phyloP scores from a whole-genome alignment of 2,113 vertebrate genomes.

The Microcebus murinus region DNA sequence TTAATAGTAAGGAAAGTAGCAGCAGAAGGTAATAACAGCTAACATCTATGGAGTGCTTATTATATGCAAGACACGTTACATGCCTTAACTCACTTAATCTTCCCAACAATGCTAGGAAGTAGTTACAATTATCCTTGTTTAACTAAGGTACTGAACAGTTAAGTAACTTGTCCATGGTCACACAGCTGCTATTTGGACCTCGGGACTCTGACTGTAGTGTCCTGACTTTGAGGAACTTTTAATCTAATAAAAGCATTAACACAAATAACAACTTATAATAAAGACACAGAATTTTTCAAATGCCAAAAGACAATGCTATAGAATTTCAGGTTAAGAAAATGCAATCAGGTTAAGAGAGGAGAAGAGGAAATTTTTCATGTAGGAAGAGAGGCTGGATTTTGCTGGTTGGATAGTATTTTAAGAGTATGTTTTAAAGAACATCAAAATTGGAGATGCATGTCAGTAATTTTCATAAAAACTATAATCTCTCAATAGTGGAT shows the following conservation, averaged over 20 bases:
- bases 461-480: conserved; percentile 15
- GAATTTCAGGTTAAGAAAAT: conserved; percentile 5
- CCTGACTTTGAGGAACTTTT: conserved; percentile 29
- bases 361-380: not conserved
- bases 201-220: not conserved
- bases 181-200: not conserved
- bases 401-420: not conserved
- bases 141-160: not conserved
- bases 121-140: conserved; percentile 33
- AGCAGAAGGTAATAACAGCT: not conserved
- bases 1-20: not conserved
- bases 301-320: not conserved
- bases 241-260: conserved; percentile 4
- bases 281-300: conserved; percentile 28
- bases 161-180: conserved; percentile 21
- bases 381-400: not conserved
- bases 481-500: not conserved
- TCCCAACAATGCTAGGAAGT: not conserved
- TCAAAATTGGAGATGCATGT: not conserved
- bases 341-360: not conserved
- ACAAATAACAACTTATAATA: conserved; percentile 11
- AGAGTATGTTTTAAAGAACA: conserved; percentile 26
- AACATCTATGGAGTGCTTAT: conserved; percentile 16
- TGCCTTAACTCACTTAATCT: not conserved
- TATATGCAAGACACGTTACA: not conserved